Evolutionary conservation across 2,888 invertebrate genomes (phyloP).

Genomic region (Synanthedon myopaeformis): DNA sequence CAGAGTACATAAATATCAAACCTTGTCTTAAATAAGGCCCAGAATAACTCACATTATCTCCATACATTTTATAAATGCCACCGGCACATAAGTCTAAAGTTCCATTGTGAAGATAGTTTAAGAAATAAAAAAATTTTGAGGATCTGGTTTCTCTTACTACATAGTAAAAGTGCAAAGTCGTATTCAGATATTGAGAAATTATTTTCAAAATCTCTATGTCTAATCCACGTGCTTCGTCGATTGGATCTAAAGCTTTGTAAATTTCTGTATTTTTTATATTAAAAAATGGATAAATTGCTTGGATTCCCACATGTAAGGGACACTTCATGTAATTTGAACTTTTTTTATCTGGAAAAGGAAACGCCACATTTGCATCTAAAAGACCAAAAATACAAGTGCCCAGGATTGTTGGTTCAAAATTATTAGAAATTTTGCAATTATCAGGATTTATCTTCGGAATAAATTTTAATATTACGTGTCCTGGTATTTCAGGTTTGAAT

Average conservation of each 20-base stretch:
- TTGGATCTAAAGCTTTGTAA: neutral
- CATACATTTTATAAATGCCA: neutral
- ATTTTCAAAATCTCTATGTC: neutral
- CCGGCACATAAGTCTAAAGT: neutral
- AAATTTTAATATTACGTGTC: slow-evolving; percentile 18
- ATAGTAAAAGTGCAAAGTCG: neutral
- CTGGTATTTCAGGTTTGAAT: slow-evolving; percentile 4
- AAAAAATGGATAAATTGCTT: neutral
- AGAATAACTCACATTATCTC: neutral
- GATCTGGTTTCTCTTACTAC: neutral
- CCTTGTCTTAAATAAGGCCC: neutral
- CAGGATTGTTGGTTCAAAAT: slow-evolving; percentile 13
- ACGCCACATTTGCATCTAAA: slow-evolving; percentile 9
- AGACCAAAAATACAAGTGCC: slow-evolving; percentile 25
- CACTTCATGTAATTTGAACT: slow-evolving; percentile 33
- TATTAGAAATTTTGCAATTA: slow-evolving; percentile 20
- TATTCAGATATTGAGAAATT: neutral
- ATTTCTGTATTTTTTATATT: neutral
- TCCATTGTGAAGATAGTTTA: neutral
- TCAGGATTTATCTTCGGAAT: slow-evolving; percentile 23
- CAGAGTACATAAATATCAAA: neutral
- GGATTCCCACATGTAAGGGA: slow-evolving; percentile 16
- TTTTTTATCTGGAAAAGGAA: slow-evolving; percentile 26
- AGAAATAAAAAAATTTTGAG: neutral
- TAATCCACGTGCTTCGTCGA: neutral